phyloP scores from a whole-genome alignment of 1,140 invertebrate species.

The Atta cephalotes region DNA sequence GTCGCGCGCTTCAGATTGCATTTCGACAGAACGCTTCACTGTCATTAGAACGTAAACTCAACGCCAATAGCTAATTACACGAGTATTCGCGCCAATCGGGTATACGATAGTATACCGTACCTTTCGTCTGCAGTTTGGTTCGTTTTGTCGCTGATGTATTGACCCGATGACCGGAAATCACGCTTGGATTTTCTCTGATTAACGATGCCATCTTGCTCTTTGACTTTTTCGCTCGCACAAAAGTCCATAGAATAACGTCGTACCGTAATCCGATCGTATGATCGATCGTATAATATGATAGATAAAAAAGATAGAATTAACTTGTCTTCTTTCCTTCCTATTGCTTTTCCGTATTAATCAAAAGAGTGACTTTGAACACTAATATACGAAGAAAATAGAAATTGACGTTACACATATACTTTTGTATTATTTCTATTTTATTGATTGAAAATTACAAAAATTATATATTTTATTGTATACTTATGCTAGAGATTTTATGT shows the following conservation, averaged over 20 bases:
- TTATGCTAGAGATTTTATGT: background rate
- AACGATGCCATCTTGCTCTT: conserved; percentile 35
- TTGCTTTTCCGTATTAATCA: background rate
- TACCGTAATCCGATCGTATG: background rate
- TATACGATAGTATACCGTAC: background rate
- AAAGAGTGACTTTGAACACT: background rate
- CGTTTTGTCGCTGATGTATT: conserved; percentile 52
- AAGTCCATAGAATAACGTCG: background rate
- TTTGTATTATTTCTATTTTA: background rate
- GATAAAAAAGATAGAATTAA: conserved; percentile 8
- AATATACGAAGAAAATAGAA: background rate
- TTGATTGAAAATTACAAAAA: background rate
- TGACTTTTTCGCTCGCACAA: conserved; percentile 19
- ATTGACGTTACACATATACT: background rate
- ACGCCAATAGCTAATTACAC: conserved; percentile 69
- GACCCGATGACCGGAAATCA: conserved; percentile 65
- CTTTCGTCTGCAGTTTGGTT: conserved; percentile 46
- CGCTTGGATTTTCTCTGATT: conserved; percentile 50
- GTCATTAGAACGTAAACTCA: conserved; percentile 77
- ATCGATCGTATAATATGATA: conserved; percentile 1
- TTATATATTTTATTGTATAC: background rate
- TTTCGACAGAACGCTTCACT: conserved; percentile 70
- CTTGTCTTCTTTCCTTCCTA: background rate
- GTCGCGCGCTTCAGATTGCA: conserved; percentile 63
- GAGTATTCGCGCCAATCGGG: conserved; percentile 54